Evolutionary conservation across 2,113 vertebrate species (phyloP).

Genomic region (Cololabis saira): DNA sequence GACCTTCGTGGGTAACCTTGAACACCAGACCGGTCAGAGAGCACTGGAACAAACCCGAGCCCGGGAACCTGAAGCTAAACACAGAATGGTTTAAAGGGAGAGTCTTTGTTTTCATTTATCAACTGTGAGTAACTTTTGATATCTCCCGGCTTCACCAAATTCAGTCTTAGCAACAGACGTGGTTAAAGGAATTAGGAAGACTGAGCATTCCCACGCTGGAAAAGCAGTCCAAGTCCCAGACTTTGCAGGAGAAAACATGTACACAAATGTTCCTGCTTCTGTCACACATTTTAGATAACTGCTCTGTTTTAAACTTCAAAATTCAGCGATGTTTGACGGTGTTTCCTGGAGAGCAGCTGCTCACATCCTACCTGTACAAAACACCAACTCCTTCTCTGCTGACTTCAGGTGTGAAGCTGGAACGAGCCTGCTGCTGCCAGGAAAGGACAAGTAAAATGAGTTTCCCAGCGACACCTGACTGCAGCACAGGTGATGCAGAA

Average conservation of each 20-base stretch:
- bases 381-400: not conserved
- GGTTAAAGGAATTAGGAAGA: no score
- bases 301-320: no score
- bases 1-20: conserved; percentile 13
- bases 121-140: no score
- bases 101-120: no score
- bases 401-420: conserved; percentile 19
- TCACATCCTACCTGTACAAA: conserved; percentile 4
- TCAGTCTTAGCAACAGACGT: no score
- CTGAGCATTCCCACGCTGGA: no score
- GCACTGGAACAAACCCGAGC: conserved; percentile 49
- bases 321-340: no score
- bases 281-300: no score
- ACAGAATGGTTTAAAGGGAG: not conserved
- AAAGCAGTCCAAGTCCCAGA: no score
- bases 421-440: not conserved
- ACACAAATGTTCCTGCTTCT: no score
- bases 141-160: no score
- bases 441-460: fast-evolving
- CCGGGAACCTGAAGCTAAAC: conserved; percentile 20
- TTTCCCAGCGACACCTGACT: fast-evolving
- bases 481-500: not conserved
- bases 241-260: no score
- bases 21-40: conserved; percentile 39
- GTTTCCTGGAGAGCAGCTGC: not conserved